Evolutionary conservation across 2,797 vertebrate genomes (phyloP), one percentile per base, ranked within the genome.

Genomic region (Syngnathus acus): DNA sequence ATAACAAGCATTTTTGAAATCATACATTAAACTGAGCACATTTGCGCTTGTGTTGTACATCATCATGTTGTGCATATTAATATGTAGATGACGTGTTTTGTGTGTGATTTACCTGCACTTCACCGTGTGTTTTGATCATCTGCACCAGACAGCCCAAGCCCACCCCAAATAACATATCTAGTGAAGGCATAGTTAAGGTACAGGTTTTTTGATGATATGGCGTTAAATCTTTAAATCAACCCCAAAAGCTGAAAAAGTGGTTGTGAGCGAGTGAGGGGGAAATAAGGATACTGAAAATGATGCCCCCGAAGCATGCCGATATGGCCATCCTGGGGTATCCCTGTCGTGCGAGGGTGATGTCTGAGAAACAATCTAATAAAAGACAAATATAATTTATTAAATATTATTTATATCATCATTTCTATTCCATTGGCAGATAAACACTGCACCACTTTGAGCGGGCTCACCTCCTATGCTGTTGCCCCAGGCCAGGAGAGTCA

Each of bases 261-360:
- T 9, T 21, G 3, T 51, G 7, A 51, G 50, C n/a, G 10, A 53
- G 50, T 21, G 50, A 9, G 19, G 50, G 23, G 10, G 10, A n/a
- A 66, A 47, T 37, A 72, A 98, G 93, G 97, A 98, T 99, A 99
- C 96, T 98, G 87, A 98, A 98, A 84, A 98, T 95, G 79, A 99
- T 98, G 73, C 96, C 97, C 0, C 97, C 97, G 0, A 99, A 99
- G 74, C 97, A 99, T 70, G 97, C 96, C 0, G 97, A 94, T 84
- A 97, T 96, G 1, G 97, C 97, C 97, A 99, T 99, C 58, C 94
- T 91, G 0, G 96, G 96, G 67, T 98, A 99, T 47, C 97, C 96
- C 84, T 97, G 95, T 23, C 90, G 92, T 0, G 97, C 96, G 48
- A 99, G 84, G n/a, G 94, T 98, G 77, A 98, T 93, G 80, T 99